Percentiles rank a stretch among this genome's conserved stretches.
Evolutionary conservation across 2,113 vertebrate species (phyloP).

Genomic region (Orthonyx spaldingii): DNA sequence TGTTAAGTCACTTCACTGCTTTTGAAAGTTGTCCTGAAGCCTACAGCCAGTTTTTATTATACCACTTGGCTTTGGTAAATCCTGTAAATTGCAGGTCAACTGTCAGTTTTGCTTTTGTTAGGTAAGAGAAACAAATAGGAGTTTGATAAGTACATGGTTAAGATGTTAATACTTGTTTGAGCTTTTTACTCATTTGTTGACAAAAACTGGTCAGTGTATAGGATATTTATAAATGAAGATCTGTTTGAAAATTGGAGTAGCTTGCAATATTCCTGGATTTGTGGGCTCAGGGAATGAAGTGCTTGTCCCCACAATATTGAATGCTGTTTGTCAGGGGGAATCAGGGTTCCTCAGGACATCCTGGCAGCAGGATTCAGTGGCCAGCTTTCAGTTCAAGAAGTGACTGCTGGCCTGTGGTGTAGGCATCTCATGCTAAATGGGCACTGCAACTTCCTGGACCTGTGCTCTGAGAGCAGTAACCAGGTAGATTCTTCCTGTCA

Average conservation of each 20-base stretch:
- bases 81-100: background rate
- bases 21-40: background rate
- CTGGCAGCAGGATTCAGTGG: background rate
- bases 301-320: background rate
- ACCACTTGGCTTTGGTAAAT: background rate
- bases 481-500: background rate
- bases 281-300: background rate
- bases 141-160: background rate
- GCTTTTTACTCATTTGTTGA: background rate
- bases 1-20: background rate
- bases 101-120: background rate
- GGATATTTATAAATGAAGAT: background rate
- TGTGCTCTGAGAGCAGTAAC: too few relatives aligned
- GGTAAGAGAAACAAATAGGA: background rate
- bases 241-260: background rate
- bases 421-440: background rate
- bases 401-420: background rate
- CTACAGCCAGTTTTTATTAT: background rate
- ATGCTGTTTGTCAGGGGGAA: rapidly evolving
- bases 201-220: background rate
- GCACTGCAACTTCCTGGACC: background rate
- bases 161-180: background rate
- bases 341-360: background rate
- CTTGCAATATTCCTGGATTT: background rate
- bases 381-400: background rate